A percentile compares a stretch with the other conserved stretches of the same genome.
Evolutionary conservation across 2,113 vertebrate species (phyloP).

Genomic region (Hyaena hyaena): DNA sequence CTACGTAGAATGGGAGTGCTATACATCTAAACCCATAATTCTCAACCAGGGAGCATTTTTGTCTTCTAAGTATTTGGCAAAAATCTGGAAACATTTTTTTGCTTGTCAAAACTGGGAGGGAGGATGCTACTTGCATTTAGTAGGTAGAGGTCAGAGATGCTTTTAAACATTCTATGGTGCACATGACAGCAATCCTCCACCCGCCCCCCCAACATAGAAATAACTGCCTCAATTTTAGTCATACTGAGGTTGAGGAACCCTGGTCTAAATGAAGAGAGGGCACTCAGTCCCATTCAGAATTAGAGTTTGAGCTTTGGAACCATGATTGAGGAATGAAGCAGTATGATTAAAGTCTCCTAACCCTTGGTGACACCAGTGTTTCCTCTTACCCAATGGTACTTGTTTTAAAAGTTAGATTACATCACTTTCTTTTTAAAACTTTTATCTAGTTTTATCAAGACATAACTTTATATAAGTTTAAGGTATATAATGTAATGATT

Average conservation of each 20-base stretch:
- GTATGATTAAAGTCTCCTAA: background rate
- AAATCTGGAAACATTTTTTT: background rate
- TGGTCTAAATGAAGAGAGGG: background rate
- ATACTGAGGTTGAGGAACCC: background rate
- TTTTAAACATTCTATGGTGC: background rate
- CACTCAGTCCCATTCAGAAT: background rate
- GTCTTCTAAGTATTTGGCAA: background rate
- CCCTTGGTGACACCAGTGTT: background rate
- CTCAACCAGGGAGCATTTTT: background rate
- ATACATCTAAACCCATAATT: background rate
- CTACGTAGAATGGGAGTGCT: background rate
- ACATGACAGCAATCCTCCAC: background rate
- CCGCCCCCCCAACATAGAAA: background rate
- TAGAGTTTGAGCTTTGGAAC: background rate
- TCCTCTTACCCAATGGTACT: background rate
- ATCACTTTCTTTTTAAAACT: background rate
- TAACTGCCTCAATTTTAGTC: background rate
- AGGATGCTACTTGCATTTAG: background rate
- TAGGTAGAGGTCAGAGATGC: background rate
- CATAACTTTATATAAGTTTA: background rate
- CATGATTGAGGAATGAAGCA: background rate
- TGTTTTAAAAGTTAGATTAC: background rate
- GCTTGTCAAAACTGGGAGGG: background rate
- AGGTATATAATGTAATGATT: background rate
- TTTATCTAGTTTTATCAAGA: background rate